phyloP scores from a whole-genome alignment of 2,888 invertebrate species.

The Rotaria sp. region DNA sequence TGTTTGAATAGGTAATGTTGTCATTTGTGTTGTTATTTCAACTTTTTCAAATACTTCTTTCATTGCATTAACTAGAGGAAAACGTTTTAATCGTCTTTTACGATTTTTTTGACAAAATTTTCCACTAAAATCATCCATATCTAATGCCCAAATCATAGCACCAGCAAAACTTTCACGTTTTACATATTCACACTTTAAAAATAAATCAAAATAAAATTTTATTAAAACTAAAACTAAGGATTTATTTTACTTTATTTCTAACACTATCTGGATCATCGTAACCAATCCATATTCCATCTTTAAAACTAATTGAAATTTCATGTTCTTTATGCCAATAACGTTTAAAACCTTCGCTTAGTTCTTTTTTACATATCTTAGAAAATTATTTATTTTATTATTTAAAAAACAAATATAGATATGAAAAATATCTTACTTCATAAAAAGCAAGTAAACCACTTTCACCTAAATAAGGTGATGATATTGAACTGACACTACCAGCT shows the following conservation, averaged over 20 bases:
- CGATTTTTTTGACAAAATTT: constrained; percentile 39
- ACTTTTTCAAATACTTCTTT: constrained; percentile 11
- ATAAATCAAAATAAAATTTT: not conserved
- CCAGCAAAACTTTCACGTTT: constrained; percentile 31
- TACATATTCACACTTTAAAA: constrained; percentile 35
- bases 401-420: too few relatives aligned
- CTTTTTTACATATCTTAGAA: constrained; percentile 31
- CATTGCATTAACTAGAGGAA: constrained; percentile 36
- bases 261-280: constrained; percentile 39
- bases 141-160: constrained; percentile 38
- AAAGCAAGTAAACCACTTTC: constrained; percentile 39
- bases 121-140: constrained; percentile 41
- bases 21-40: not conserved
- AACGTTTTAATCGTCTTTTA: constrained; percentile 8
- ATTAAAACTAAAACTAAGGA: not conserved
- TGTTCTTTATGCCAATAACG: constrained; percentile 39
- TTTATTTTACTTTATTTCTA: constrained; percentile 28
- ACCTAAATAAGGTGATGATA: constrained; percentile 35
- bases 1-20: not conserved
- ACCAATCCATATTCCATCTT: constrained; percentile 38
- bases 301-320: constrained; percentile 38
- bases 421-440: constrained; percentile 30
- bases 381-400: too few relatives aligned
- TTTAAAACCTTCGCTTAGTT: constrained; percentile 38
- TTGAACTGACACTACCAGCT: constrained; percentile 31